A percentile compares a stretch with the other conserved stretches of the same genome.
Evolutionary conservation across 2,888 invertebrate genomes (phyloP).

Genomic region (Perizoma affinitatum): DNA sequence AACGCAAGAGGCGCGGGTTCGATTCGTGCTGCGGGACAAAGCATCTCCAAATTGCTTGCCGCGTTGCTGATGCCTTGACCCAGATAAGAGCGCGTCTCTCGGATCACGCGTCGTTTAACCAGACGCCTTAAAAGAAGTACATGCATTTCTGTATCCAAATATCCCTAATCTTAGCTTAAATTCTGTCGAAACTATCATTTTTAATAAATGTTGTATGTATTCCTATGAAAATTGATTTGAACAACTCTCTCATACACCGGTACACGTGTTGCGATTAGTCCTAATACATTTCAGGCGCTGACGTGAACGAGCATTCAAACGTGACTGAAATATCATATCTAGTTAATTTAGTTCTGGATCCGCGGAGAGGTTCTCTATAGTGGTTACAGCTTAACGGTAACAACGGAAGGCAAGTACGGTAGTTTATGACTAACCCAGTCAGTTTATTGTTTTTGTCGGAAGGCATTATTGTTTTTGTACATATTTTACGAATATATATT

Average conservation of each 20-base stretch:
- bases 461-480: conserved; percentile 1
- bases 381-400: conserved; percentile 18
- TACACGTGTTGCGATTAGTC: conserved; percentile 44
- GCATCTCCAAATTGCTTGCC: no score
- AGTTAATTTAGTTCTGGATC: conserved; percentile 38
- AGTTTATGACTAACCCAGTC: conserved; percentile 2
- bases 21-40: no score
- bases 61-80: no score
- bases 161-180: no score
- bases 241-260: conserved; percentile 19
- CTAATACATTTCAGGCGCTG: conserved; percentile 35
- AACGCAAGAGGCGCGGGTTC: no score
- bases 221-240: conserved; percentile 10
- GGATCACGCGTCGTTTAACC: no score
- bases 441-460: neutral
- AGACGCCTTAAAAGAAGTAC: no score
- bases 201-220: neutral
- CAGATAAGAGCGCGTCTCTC: no score
- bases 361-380: conserved; percentile 21
- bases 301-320: conserved; percentile 41
- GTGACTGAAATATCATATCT: conserved; percentile 46
- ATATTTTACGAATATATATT: neutral
- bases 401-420: neutral
- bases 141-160: no score
- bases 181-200: no score